phyloP scores from a whole-genome alignment of 2,797 vertebrate genomes.

The Hippopotamyrus pictus region DNA sequence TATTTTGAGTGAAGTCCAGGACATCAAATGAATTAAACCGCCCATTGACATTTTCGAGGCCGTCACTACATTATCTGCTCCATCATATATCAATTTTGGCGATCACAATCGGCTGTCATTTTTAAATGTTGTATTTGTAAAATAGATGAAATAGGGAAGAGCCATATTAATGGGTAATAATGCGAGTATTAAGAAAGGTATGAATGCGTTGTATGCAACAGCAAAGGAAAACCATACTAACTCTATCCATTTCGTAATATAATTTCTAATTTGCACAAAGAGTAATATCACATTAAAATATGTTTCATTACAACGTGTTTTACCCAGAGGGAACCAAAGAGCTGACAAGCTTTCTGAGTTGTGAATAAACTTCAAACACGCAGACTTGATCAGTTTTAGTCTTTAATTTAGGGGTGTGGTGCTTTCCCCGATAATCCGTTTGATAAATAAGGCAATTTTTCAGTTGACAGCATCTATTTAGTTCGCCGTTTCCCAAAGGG shows the following conservation, averaged over 20 bases:
- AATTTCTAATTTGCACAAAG: background rate
- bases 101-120: background rate
- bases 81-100: background rate
- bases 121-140: background rate
- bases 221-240: background rate
- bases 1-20: background rate
- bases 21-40: background rate
- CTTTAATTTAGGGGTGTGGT: background rate
- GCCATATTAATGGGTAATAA: background rate
- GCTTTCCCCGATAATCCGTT: background rate
- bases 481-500: background rate
- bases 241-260: background rate
- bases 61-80: background rate
- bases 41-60: background rate
- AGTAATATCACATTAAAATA: background rate
- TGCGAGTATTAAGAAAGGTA: background rate
- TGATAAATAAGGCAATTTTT: background rate
- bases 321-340: slow-evolving; percentile 1
- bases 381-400: background rate
- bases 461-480: background rate
- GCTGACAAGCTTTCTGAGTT: background rate
- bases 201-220: background rate
- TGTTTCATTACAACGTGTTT: background rate
- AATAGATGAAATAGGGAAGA: background rate
- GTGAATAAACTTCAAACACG: background rate